Evolutionary conservation across 2,113 vertebrate genomes (phyloP).

Genomic region (Stegostoma tigrinum): DNA sequence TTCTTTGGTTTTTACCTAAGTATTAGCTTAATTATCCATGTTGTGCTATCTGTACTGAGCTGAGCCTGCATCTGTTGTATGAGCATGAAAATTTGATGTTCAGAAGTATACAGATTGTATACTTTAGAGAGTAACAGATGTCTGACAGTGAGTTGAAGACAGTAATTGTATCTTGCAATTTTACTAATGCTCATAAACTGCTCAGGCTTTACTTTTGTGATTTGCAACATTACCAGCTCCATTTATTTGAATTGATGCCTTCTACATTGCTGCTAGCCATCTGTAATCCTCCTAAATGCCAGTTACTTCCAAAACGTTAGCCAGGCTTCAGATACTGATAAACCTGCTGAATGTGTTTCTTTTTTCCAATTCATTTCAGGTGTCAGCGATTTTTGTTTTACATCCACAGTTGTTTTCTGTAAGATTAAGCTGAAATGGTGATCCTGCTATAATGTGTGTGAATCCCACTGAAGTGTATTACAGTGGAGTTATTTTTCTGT

Average conservation of each 20-base stretch:
- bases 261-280: neutral
- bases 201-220: neutral
- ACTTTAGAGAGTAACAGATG: conserved; percentile 28
- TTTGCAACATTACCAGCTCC: conserved; percentile 6
- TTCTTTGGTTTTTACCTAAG: conserved; percentile 14
- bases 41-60: neutral
- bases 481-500: neutral
- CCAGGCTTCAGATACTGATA: neutral
- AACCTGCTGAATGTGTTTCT: neutral
- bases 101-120: neutral
- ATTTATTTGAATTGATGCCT: conserved; percentile 9
- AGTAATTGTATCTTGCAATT: conserved; percentile 29
- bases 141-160: conserved; percentile 23
- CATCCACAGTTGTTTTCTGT: neutral
- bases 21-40: conserved; percentile 12
- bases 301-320: neutral
- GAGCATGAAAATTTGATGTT: conserved; percentile 8
- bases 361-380: neutral
- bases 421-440: neutral
- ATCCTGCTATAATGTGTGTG: neutral
- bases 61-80: neutral
- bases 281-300: neutral
- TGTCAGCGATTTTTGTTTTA: neutral
- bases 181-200: conserved; percentile 27
- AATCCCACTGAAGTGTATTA: neutral